Conservation (phyloP, 2,888 invertebrate genomes). For the Drosophila niveifrons region DNA sequence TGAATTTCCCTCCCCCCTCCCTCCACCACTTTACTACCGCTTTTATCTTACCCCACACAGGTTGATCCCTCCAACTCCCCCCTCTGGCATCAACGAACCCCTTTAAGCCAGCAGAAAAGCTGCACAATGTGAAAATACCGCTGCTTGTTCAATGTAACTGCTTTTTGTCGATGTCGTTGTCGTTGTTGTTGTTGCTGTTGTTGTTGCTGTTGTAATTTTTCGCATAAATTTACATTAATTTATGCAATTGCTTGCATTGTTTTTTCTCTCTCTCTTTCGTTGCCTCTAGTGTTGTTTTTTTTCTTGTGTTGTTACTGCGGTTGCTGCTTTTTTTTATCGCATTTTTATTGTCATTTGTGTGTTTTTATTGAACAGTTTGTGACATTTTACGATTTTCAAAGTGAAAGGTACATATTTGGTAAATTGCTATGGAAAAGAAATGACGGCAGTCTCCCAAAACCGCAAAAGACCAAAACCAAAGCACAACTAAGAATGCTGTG, state of each 20-base stretch:
- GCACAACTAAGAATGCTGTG: neutral
- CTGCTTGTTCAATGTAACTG: conserved; percentile 38
- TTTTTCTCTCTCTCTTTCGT: conserved; percentile 33
- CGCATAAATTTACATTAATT: conserved; percentile 71
- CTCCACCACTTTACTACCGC: neutral
- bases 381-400: conserved; percentile 75
- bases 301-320: conserved; percentile 22
- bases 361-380: conserved; percentile 71
- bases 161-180: conserved; percentile 27
- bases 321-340: conserved; percentile 48
- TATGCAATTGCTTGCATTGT: conserved; percentile 69
- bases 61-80: neutral
- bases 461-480: neutral
- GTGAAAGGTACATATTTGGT: conserved; percentile 73
- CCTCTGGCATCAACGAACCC: neutral
- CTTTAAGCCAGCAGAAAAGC: neutral
- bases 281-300: conserved; percentile 8
- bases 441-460: conserved; percentile 18
- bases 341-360: conserved; percentile 69
- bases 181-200: conserved; percentile 50
- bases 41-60: neutral
- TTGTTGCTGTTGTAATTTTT: conserved; percentile 63
- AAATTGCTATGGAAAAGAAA: conserved; percentile 66
- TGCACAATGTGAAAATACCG: conserved; percentile 35
- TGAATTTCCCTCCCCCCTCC: neutral